Conservation (phyloP, 2,888 invertebrate species). For the Melanchra persicariae region DNA sequence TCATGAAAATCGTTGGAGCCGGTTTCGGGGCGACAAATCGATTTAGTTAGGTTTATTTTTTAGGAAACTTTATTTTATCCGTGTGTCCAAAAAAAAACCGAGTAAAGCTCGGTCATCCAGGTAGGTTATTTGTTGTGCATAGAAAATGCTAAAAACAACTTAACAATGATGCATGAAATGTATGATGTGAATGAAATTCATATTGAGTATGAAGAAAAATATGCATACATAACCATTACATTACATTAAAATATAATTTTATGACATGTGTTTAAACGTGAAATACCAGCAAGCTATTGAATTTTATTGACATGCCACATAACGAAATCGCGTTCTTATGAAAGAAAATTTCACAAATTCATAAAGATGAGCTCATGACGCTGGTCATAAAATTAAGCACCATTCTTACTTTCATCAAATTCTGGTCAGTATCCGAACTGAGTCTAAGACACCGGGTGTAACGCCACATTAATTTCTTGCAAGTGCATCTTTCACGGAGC, state of each 20-base stretch:
- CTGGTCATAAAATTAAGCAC: constrained; percentile 10
- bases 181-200: constrained; percentile 6
- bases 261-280: background rate
- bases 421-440: constrained; percentile 32
- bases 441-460: constrained; percentile 25
- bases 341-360: constrained; percentile 34
- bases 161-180: background rate
- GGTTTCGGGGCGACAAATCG: too few species aligned
- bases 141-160: too few species aligned
- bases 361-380: constrained; percentile 30
- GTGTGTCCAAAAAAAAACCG: too few species aligned
- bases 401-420: constrained; percentile 51
- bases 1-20: too few species aligned
- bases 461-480: constrained; percentile 64
- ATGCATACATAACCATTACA: background rate
- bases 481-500: constrained; percentile 58
- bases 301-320: constrained; percentile 26
- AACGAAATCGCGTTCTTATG: constrained; percentile 23
- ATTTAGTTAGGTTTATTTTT: too few species aligned
- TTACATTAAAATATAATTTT: too few species aligned
- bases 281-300: constrained; percentile 1
- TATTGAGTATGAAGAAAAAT: background rate
- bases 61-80: too few species aligned
- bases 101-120: too few species aligned
- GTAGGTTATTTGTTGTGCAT: too few species aligned